Base-by-base conservation (phyloP, 2,797 vertebrate species). In the Scarus forsteni region DNA sequence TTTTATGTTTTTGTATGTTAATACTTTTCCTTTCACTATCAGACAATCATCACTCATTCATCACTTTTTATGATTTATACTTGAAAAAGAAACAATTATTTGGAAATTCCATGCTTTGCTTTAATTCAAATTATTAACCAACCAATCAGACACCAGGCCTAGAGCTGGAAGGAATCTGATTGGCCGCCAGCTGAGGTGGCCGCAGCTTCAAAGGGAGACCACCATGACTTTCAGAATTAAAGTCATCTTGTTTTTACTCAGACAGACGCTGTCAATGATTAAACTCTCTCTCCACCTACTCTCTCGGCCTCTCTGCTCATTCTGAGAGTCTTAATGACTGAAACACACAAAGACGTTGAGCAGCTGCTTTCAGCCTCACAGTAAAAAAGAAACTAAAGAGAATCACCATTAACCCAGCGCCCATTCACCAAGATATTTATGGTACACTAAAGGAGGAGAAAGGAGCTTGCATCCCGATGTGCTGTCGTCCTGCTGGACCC, bases 211-310 rank as follows among this genome's bases (percentile, higher is more conserved):
- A n/a, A n/a, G n/a, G n/a, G 48, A 50, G 61, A 71, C 70, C 80
- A 65, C 53, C 42, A 3, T 6, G 69, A 75, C 64, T 85, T 69
- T 81, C 78, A 71, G 70, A 75, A 71, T 72, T 57, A 75, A 73
- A 53, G 75, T 66, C 18, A 52, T 61, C 27, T 27, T 4, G 4
- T 27, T 27, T 27, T 27, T 4, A 27, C 27, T 27, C 27, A 27
- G 27, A 27, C 27, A 27, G 27, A 27, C 27, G 27, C 48, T 7
- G 59, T 57, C n/a, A 77, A 76, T 84, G 66, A 80, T 74, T 75
- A 57, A 84, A 66, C 66, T 52, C 64, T 6, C 1, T 54, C 46
- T 14, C 3, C 40, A 1, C 12, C 27, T 27, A 27, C 27, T 27
- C 27, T 27, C 27, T 27, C 27, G 2, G 27, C 27, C 27, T 27